phyloP scores from a whole-genome alignment of 2,797 vertebrate genomes.

The Acanthurus leucopareius region DNA sequence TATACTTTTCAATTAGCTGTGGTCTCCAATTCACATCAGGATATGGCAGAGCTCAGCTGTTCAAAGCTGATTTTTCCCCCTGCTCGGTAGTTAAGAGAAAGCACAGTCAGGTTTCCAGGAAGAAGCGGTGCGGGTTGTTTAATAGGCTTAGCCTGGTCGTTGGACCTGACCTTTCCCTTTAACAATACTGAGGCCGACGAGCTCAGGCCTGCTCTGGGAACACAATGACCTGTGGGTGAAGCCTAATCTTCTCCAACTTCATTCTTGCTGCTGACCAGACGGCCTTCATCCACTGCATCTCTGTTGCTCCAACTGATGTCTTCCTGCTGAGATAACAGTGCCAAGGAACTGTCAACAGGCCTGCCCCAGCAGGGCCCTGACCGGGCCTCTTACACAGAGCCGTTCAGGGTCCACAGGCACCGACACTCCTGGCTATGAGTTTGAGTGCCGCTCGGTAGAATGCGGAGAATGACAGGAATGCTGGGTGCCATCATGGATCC shows the following conservation, averaged over 20 bases:
- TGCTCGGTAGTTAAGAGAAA: slow-evolving; percentile 77
- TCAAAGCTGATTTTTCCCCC: slow-evolving; percentile 66
- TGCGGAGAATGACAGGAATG: slow-evolving; percentile 81
- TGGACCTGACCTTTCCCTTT: slow-evolving; percentile 94
- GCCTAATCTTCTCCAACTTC: slow-evolving; percentile 95
- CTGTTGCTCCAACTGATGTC: slow-evolving; percentile 95
- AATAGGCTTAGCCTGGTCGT: slow-evolving; percentile 91
- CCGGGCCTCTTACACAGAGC: slow-evolving; percentile 77
- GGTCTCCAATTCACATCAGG: slow-evolving; percentile 74
- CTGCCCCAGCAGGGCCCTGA: slow-evolving; percentile 86
- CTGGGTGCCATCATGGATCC: slow-evolving; percentile 75
- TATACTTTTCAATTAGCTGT: slow-evolving; percentile 78
- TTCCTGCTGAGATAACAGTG: slow-evolving; percentile 97
- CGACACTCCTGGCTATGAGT: slow-evolving; percentile 48
- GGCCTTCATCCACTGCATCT: slow-evolving; percentile 87
- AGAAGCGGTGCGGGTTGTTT: slow-evolving; percentile 72
- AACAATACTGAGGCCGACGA: slow-evolving; percentile 89
- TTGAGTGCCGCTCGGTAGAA: slow-evolving; percentile 64
- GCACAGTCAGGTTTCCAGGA: slow-evolving; percentile 81
- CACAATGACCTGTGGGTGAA: slow-evolving; percentile 91
- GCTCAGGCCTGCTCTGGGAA: slow-evolving; percentile 92
- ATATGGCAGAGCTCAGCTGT: slow-evolving; percentile 79
- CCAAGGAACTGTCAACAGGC: slow-evolving; percentile 94
- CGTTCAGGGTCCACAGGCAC: slow-evolving; percentile 69
- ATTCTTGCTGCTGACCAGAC: slow-evolving; percentile 85